Conservation (phyloP, 1,140 invertebrate genomes). For the Drosophila kepulauana region DNA sequence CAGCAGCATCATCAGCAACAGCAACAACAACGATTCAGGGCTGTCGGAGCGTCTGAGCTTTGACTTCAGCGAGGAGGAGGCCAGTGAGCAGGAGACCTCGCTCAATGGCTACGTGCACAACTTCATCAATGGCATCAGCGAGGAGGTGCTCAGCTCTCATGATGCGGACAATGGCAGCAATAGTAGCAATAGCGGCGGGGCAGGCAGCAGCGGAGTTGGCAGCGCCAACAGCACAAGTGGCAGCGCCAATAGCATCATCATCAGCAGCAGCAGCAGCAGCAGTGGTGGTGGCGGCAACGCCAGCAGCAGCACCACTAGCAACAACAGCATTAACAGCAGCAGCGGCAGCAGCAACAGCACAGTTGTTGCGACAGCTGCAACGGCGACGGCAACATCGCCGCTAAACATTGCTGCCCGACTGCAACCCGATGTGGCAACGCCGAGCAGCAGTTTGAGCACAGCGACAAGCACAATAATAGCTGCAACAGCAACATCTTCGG, state of each 20-base stretch:
- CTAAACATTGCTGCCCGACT: not conserved
- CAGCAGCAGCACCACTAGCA: slow-evolving; percentile 5
- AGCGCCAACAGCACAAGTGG: slow-evolving; percentile 1
- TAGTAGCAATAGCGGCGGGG: slow-evolving; percentile 7
- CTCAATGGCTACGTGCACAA: slow-evolving; percentile 81
- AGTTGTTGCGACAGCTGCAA: not conserved
- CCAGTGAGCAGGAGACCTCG: slow-evolving; percentile 65
- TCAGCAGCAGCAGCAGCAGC: not conserved
- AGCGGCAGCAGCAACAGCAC: not conserved
- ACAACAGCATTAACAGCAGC: slow-evolving; percentile 1
- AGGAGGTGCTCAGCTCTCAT: slow-evolving; percentile 42
- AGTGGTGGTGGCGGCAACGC: not conserved
- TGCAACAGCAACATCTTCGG: slow-evolving; percentile 8
- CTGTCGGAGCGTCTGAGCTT: slow-evolving; percentile 66
- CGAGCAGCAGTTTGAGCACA: not conserved
- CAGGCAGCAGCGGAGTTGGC: not conserved
- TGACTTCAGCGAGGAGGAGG: slow-evolving; percentile 74
- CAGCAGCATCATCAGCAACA: slow-evolving; percentile 24
- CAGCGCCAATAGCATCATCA: slow-evolving; percentile 8
- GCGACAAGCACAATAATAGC: slow-evolving; percentile 1
- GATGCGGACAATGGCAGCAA: slow-evolving; percentile 32
- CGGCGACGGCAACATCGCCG: not conserved
- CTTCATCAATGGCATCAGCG: slow-evolving; percentile 82
- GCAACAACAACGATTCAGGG: slow-evolving; percentile 44
- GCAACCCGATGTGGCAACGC: not conserved